Evolutionary conservation across 2,888 invertebrate genomes (phyloP), one percentile per base, ranked within the genome.

Genomic region (Xestia rhomboidea): DNA sequence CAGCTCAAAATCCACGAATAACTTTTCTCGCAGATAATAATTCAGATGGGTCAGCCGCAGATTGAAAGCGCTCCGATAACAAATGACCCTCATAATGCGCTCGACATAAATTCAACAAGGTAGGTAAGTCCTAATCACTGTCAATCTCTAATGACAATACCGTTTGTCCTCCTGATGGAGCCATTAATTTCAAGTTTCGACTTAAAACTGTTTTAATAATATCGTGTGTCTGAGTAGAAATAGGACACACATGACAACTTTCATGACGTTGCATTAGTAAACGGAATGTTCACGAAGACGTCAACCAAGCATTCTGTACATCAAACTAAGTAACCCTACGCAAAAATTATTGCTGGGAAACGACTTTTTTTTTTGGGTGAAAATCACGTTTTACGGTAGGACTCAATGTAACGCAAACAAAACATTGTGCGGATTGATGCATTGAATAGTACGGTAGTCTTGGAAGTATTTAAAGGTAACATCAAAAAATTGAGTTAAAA

Each of bases 71-170:
- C 77, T 79, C 68, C 5, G 88, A 76, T 88, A 87, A 86, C 78
- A 88, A 88, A 88, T 88, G 81, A 46, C 68, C 77, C 77, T 76
- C 84, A 87, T 87, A 84, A 88, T 82, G 81, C 66, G 77, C 84
- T 76, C 75, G 76, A 73, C 88, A 88, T 87, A 84, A 87, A 87
- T 87, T 74, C 76, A 81, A 41, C 69, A 75, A 79, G 84, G 80
- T 82, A 79, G 88, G 74, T 82, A 88, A 84, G 82, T 84, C 82
- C 88, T 81, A 87, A 87, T 88, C 88, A 87, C 84, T 87, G 88
- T 88, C 87, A 87, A 84, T 84, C 80, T 80, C 69, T 88, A 88
- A 87, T 88, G 88, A 88, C 81, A 73, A 76, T 81, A 71, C 76
- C 87, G 80, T 88, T 87, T 88, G 87, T 87, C 73, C 71, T 80